These are phyloP conservation scores for Epinotia brunnichana DNA, from an alignment of 2,888 invertebrate species.

Conservation along the genomic window DNA sequence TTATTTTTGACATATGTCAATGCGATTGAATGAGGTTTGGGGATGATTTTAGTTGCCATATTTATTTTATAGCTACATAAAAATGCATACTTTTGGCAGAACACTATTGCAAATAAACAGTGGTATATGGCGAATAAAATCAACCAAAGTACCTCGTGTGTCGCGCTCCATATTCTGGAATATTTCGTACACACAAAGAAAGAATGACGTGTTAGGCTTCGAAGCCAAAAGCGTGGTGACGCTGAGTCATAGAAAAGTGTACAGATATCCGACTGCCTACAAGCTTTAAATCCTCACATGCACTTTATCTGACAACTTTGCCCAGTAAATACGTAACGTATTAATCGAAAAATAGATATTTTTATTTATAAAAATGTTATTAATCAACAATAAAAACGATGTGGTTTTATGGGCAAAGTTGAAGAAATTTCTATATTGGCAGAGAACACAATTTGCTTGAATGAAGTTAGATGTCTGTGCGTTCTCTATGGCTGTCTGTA, in stretches of 20 bases:
- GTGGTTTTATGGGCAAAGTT: not conserved
- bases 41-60: conserved; percentile 11
- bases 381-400: no score
- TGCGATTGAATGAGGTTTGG: conserved; percentile 4
- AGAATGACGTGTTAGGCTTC: conserved; percentile 35
- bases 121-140: conserved; percentile 2
- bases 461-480: not conserved
- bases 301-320: not conserved
- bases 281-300: not conserved
- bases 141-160: not conserved
- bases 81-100: not conserved
- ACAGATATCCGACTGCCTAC: conserved; percentile 12
- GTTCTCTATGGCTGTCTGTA: conserved; percentile 46
- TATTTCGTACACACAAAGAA: conserved; percentile 27
- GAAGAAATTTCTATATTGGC: not conserved
- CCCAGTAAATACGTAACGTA: not conserved
- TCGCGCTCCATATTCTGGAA: conserved; percentile 21
- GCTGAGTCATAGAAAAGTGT: not conserved
- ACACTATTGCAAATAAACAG: not conserved
- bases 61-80: not conserved
- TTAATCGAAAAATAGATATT: no score
- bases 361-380: no score
- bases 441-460: not conserved
- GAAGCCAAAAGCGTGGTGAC: conserved; percentile 21
- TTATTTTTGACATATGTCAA: conserved; percentile 24